phyloP scores from a whole-genome alignment of 1,140 invertebrate genomes.

The Drosophila virilis region DNA sequence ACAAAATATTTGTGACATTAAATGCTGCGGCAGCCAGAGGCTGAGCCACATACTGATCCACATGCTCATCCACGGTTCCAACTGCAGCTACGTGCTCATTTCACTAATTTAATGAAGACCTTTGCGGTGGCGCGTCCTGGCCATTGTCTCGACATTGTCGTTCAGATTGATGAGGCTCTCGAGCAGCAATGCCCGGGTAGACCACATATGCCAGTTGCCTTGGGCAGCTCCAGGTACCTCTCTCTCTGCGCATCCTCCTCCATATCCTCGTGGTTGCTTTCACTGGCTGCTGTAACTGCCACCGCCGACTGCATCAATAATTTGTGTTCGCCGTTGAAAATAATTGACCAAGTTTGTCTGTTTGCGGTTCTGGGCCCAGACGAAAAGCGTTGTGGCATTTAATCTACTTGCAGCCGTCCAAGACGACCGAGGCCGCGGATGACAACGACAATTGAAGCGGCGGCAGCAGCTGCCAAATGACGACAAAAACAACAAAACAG shows the following conservation, averaged over 20 bases:
- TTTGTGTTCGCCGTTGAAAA: slow-evolving; percentile 82
- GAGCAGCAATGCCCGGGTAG: slow-evolving; percentile 25
- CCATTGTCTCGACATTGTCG: slow-evolving; percentile 70
- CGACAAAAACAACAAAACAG: slow-evolving; percentile 15
- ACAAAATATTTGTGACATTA: slow-evolving; percentile 81
- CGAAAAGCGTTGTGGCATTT: slow-evolving; percentile 66
- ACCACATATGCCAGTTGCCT: slow-evolving; percentile 33
- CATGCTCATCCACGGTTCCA: slow-evolving; percentile 5
- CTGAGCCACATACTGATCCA: slow-evolving; percentile 20
- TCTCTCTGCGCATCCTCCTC: not conserved
- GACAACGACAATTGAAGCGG: slow-evolving; percentile 71
- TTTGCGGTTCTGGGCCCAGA: slow-evolving; percentile 63
- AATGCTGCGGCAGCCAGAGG: slow-evolving; percentile 41
- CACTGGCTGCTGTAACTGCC: slow-evolving; percentile 14
- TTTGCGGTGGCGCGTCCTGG: slow-evolving; percentile 62
- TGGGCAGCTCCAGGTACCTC: slow-evolving; percentile 15
- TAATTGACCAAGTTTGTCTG: slow-evolving; percentile 83
- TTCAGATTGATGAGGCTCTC: slow-evolving; percentile 70
- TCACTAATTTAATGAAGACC: slow-evolving; percentile 83
- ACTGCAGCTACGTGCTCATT: slow-evolving; percentile 71
- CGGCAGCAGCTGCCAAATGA: slow-evolving; percentile 44
- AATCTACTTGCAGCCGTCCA: slow-evolving; percentile 73
- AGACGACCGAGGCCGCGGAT: slow-evolving; percentile 22
- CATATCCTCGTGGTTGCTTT: slow-evolving; percentile 20
- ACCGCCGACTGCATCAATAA: slow-evolving; percentile 73